These are phyloP conservation scores for Garra rufa DNA, from an alignment of 2,113 vertebrate species.

Conservation along the genomic window DNA sequence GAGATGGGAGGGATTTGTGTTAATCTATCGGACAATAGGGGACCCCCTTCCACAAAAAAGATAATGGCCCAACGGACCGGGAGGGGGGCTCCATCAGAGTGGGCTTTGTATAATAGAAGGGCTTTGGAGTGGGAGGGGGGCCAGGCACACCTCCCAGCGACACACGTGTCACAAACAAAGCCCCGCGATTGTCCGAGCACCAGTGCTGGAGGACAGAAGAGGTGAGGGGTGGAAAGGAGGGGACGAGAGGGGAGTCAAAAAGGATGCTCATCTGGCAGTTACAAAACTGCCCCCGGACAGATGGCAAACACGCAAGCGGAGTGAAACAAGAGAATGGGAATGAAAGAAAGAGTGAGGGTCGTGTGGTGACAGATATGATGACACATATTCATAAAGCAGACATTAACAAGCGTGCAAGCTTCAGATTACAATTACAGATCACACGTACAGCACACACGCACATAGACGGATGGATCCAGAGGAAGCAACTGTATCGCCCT, in stretches of 20 bases:
- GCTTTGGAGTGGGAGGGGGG: constrained; percentile 59
- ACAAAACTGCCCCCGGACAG: constrained; percentile 68
- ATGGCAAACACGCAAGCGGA: constrained; percentile 74
- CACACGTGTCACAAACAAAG: constrained; percentile 75
- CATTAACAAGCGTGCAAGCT: not conserved
- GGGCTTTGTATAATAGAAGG: constrained; percentile 14
- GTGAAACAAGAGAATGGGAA: constrained; percentile 20
- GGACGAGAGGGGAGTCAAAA: constrained; percentile 55
- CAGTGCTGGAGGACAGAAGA: constrained; percentile 50
- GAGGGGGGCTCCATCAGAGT: constrained; percentile 37
- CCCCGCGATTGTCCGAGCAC: constrained; percentile 65
- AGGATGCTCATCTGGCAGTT: constrained; percentile 68
- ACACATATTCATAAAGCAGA: constrained; percentile 14
- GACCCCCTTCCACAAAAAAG: constrained; percentile 45
- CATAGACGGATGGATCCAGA: constrained; percentile 26
- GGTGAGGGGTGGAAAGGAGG: constrained; percentile 41
- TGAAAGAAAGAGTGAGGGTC: constrained; percentile 16
- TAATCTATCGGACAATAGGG: constrained; percentile 73
- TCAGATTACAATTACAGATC: constrained; percentile 14
- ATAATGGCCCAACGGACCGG: constrained; percentile 51
- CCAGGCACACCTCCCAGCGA: constrained; percentile 59
- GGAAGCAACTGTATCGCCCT: constrained; percentile 20
- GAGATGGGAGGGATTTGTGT: constrained; percentile 55
- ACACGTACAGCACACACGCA: not conserved
- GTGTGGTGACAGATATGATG: constrained; percentile 10